A percentile compares a stretch with the other conserved stretches of the same genome.
These are phyloP conservation scores for Mycetomoellerius zeteki DNA, from an alignment of 1,140 invertebrate genomes.

Conservation along the genomic window DNA sequence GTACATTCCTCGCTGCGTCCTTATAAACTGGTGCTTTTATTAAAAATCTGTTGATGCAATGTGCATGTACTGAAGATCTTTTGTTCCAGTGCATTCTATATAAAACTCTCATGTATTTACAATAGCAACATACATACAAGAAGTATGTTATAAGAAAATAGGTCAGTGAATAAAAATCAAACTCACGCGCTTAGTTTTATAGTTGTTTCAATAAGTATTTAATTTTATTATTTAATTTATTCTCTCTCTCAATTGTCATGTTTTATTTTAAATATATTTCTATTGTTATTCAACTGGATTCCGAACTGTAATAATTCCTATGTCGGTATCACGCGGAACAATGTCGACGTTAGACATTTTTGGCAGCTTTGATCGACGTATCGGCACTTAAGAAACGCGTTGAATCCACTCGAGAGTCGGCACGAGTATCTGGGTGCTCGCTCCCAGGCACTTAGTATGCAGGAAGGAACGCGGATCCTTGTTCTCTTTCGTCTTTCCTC, in stretches of 20 bases:
- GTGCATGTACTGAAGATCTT: neutral
- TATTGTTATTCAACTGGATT: neutral
- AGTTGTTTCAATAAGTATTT: neutral
- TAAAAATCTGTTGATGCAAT: conserved; percentile 42
- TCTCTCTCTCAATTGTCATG: neutral
- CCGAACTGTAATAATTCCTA: neutral
- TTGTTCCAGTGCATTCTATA: neutral
- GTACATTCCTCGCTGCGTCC: conserved; percentile 18
- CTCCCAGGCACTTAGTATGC: conserved; percentile 46
- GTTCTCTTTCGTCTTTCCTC: conserved; percentile 60
- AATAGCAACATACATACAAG: neutral
- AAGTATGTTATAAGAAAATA: neutral
- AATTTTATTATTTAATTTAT: neutral
- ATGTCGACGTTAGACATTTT: conserved; percentile 20
- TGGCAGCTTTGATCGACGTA: conserved; percentile 15
- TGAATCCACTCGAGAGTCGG: conserved; percentile 25
- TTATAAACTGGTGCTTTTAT: conserved; percentile 52
- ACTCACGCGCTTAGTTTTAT: neutral
- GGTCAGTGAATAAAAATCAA: conserved; percentile 26
- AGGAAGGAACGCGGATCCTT: conserved; percentile 52
- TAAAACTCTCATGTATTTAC: conserved; percentile 7
- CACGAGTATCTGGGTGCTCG: neutral
- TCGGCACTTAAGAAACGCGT: conserved; percentile 23
- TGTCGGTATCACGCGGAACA: neutral
- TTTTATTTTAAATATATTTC: neutral